Percentiles rank a stretch among this genome's conserved stretches.
Conservation (phyloP, 2,888 invertebrate genomes). For the Diarsia mendica region DNA sequence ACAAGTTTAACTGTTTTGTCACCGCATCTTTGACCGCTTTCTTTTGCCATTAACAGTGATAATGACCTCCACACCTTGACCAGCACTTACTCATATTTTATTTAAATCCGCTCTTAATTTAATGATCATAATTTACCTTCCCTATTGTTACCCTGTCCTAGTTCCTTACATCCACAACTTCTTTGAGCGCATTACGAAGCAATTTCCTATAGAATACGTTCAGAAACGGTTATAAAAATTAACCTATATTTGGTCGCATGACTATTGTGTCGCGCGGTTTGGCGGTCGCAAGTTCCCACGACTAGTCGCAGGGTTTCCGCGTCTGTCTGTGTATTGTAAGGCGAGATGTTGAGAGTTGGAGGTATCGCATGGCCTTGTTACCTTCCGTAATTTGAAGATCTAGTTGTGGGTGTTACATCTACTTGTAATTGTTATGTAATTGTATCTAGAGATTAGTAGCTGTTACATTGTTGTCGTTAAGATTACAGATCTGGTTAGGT, state of each 20-base stretch:
- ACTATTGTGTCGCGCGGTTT: constrained; percentile 59
- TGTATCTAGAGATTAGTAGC: constrained; percentile 22
- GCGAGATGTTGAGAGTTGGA: constrained; percentile 25
- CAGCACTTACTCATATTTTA: constrained; percentile 15
- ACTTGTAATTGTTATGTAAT: constrained; percentile 50
- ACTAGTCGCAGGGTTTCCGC: constrained; percentile 32
- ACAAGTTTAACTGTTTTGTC: neutral
- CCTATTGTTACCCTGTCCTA: constrained; percentile 40
- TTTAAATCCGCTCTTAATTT: constrained; percentile 20
- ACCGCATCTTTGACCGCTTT: neutral
- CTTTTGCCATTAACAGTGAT: constrained; percentile 1
- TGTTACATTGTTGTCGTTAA: constrained; percentile 26
- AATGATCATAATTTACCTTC: constrained; percentile 28
- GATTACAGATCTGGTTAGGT: neutral
- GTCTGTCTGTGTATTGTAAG: constrained; percentile 28
- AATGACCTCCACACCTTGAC: constrained; percentile 32
- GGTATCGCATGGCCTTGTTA: constrained; percentile 51
- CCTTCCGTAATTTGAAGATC: constrained; percentile 56
- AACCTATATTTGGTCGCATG: constrained; percentile 53
- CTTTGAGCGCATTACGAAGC: constrained; percentile 49
- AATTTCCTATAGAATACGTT: constrained; percentile 52
- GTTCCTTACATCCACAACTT: constrained; percentile 32
- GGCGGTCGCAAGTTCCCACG: constrained; percentile 66
- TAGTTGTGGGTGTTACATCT: constrained; percentile 48
- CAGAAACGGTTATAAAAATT: constrained; percentile 60